A percentile compares a stretch with the other conserved stretches of the same genome.
Conservation (phyloP, 2,797 vertebrate species). For the Kryptolebias ocellatus region DNA sequence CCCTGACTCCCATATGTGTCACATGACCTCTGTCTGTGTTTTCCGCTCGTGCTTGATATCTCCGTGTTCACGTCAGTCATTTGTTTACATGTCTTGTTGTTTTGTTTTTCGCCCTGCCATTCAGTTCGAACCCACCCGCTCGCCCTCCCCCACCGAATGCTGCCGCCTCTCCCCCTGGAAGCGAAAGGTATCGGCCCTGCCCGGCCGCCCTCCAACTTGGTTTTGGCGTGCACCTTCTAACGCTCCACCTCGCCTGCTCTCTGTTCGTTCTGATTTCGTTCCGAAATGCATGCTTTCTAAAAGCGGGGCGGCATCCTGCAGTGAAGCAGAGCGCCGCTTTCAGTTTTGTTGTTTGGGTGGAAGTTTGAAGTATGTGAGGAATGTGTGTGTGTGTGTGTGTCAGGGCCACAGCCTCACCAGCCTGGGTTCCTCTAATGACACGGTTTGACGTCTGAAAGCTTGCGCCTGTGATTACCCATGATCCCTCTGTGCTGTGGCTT, state of each 20-base stretch:
- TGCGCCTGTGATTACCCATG: slow-evolving; percentile 70
- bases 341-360: too few relatives aligned
- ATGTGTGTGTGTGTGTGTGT: slow-evolving; percentile 39
- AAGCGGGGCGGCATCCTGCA: background rate
- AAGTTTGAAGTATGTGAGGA: slow-evolving; percentile 55
- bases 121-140: slow-evolving; percentile 93
- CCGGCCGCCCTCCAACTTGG: background rate
- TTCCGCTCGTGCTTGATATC: background rate
- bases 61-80: slow-evolving; percentile 12
- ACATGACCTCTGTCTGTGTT: too few relatives aligned
- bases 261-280: slow-evolving; percentile 15
- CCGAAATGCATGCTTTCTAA: slow-evolving; percentile 45
- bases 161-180: slow-evolving; percentile 97
- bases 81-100: slow-evolving; percentile 47
- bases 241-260: slow-evolving; percentile 29
- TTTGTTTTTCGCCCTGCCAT: slow-evolving; percentile 72
- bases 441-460: slow-evolving; percentile 49
- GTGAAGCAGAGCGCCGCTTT: too few relatives aligned
- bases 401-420: slow-evolving; percentile 36
- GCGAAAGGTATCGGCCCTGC: slow-evolving; percentile 94
- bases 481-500: slow-evolving; percentile 61
- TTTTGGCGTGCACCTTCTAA: slow-evolving; percentile 35
- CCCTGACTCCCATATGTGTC: background rate
- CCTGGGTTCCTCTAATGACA: slow-evolving; percentile 70
- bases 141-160: slow-evolving; percentile 95